Evolutionary conservation across 2,113 vertebrate species (phyloP).

Genomic region (Shinisaurus crocodilurus): DNA sequence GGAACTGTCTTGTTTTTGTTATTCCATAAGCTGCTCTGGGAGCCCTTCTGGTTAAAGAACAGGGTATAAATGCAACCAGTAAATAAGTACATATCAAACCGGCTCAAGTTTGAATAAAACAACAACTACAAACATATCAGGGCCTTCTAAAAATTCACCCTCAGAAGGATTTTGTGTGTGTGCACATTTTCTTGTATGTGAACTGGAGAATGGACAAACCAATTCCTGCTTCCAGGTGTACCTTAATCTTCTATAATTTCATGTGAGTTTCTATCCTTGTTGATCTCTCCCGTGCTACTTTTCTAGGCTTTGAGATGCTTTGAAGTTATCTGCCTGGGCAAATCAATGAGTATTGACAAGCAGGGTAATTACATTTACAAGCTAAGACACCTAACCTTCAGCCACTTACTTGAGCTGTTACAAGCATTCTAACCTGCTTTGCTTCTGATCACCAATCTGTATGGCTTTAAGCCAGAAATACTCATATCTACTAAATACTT

Average conservation of each 20-base stretch:
- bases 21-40: no score
- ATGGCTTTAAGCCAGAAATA: slow-evolving; percentile 50
- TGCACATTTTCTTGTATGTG: neutral
- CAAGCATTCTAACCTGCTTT: slow-evolving; percentile 48
- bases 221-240: neutral
- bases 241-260: neutral
- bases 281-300: slow-evolving; percentile 38
- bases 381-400: slow-evolving; percentile 66
- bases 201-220: neutral
- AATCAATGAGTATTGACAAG: slow-evolving; percentile 76
- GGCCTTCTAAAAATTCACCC: neutral
- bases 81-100: neutral
- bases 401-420: slow-evolving; percentile 42
- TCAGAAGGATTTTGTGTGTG: neutral
- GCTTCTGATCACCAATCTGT: slow-evolving; percentile 46
- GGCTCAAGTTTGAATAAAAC: neutral
- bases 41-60: no score
- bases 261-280: neutral
- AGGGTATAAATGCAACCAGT: no score
- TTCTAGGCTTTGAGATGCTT: slow-evolving; percentile 44
- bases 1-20: no score
- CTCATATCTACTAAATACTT: neutral
- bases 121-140: neutral
- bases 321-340: slow-evolving; percentile 51
- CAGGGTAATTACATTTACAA: slow-evolving; percentile 79